Base-by-base conservation (phyloP, 2,888 invertebrate species). In the Synergus japonicus region DNA sequence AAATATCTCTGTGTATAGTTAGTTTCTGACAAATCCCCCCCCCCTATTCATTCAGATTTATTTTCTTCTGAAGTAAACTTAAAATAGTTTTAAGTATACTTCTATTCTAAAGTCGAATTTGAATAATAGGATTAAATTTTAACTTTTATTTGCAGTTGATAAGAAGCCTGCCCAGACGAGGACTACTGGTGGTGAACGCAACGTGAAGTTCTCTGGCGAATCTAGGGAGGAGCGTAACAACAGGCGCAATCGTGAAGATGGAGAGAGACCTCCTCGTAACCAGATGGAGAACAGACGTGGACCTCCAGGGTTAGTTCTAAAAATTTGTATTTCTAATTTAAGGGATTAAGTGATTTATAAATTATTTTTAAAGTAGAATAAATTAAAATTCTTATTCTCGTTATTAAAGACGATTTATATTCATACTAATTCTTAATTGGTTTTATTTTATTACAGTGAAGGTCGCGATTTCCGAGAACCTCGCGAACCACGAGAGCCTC, bases 191-290 rank as follows among this genome's bases (percentile, higher is more conserved):
- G 89, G 91, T 66, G 93, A 93, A 80, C 92, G 93, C 81, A 94
- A 93, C 81, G 93, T 93, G 79, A 94, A 93, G 88, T 94, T 93
- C 87, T 90, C 91, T 63, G 93, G 91, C 49, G 95, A 95, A 89
- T 94, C 94, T 80, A 94, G 95, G 64, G 97, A 97, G 89, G 96
- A 96, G 90, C 94, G 96, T 84, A 95, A 96, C 87, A 96, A 95
- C 89, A 93, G 94, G 86, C 93, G 94, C 85, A 95, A 95, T 91
- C 93, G 96, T 89, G 94, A 96, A 92, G 94, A 91, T 79, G 89
- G 89, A 15, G 87, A 90, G 5, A 87, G 89, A 79, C 86, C 88
- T 29, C 90, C 88, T 29, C 90, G 92, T 58, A 87, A 85, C 22
- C 86, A 85, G 65, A 84, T 82, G 80, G 86, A 86, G 13, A 82